Percentiles rank a stretch among this genome's conserved stretches.
Evolutionary conservation across 2,888 invertebrate genomes (phyloP).

Genomic region (Drepana falcataria): DNA sequence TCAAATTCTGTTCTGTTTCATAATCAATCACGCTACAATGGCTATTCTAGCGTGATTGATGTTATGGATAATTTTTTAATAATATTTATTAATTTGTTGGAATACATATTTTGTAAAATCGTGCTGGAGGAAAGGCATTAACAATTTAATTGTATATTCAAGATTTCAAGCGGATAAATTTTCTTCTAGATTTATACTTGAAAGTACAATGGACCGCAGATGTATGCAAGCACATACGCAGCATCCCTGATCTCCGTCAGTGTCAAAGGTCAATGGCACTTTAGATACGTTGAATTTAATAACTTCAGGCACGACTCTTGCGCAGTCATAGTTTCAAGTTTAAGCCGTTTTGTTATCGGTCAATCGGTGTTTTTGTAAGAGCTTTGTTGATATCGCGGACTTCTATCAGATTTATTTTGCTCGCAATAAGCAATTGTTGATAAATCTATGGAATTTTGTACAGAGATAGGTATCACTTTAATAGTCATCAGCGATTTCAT

Average conservation of each 20-base stretch:
- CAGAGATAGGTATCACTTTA: no score
- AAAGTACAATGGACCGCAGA: not conserved
- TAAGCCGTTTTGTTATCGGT: not conserved
- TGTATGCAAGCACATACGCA: not conserved
- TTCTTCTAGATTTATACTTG: no score
- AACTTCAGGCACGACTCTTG: not conserved
- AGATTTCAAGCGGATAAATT: no score
- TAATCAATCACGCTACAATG: no score
- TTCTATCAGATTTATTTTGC: not conserved
- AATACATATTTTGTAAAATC: no score
- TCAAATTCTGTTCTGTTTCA: no score
- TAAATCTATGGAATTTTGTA: not conserved
- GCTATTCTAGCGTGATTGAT: no score
- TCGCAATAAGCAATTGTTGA: not conserved
- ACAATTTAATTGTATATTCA: no score
- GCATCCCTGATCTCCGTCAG: not conserved
- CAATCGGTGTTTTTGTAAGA: not conserved
- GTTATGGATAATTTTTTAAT: no score
- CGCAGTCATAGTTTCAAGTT: not conserved
- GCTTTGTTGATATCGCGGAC: not conserved
- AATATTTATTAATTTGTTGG: no score
- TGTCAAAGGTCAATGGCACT: conserved; percentile 15
- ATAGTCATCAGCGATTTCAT: no score
- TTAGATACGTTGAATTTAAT: not conserved
- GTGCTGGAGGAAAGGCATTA: no score